phyloP scores from a whole-genome alignment of 2,888 invertebrate species.

The Lithodes maja region DNA sequence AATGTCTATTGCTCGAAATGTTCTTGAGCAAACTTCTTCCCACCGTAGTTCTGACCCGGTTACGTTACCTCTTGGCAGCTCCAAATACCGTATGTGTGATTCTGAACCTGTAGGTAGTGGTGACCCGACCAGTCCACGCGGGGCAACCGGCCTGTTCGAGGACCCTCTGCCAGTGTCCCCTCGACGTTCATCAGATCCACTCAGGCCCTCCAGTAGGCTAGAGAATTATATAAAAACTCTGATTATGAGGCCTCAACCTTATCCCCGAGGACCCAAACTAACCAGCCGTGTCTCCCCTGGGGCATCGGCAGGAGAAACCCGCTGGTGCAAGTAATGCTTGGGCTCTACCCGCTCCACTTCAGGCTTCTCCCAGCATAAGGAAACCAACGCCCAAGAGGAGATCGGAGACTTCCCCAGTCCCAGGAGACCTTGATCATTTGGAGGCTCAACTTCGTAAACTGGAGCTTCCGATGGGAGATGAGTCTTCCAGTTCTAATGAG shows the following conservation, averaged over 20 bases:
- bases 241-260: neutral
- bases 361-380: no score
- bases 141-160: neutral
- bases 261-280: neutral
- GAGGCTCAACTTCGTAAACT: no score
- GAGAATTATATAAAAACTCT: neutral
- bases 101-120: neutral
- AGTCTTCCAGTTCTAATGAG: no score
- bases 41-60: neutral
- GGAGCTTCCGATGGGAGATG: no score
- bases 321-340: no score
- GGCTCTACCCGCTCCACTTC: no score
- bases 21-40: neutral
- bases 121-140: neutral
- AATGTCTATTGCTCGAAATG: neutral
- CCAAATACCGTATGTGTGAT: neutral
- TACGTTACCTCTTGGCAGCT: neutral
- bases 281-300: neutral
- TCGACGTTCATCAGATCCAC: neutral
- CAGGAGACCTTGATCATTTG: no score
- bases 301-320: neutral
- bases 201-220: conserved; percentile 6
- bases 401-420: no score
- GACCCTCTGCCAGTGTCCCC: conserved; percentile 21
- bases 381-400: no score